phyloP scores from a whole-genome alignment of 2,888 invertebrate species.

The Coleophora flavipennella region DNA sequence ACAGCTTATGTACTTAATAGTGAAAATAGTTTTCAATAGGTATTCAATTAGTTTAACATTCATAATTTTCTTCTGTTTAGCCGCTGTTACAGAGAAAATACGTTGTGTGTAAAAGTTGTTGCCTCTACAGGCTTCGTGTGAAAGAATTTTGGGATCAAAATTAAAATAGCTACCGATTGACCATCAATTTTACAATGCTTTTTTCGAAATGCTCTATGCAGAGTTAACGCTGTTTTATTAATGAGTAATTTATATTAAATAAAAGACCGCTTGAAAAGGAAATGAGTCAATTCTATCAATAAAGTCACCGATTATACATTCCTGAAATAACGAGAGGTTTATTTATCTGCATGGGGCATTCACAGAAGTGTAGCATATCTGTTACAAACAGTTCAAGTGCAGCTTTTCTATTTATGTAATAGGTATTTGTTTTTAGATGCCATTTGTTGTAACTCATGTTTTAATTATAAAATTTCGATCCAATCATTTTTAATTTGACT shows the following conservation, averaged over 20 bases:
- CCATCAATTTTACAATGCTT: slow-evolving; percentile 33
- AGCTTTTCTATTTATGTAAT: slow-evolving; percentile 72
- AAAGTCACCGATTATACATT: no score
- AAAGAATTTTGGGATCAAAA: slow-evolving; percentile 58
- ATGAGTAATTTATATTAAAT: no score
- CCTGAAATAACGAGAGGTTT: no score
- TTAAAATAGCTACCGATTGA: slow-evolving; percentile 29
- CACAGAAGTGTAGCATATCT: slow-evolving; percentile 11
- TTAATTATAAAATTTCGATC: slow-evolving; percentile 62
- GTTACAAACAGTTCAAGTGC: slow-evolving; percentile 39
- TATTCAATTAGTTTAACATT: slow-evolving; percentile 17
- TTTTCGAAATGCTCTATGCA: slow-evolving; percentile 7
- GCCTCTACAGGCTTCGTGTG: no score
- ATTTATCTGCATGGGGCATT: no score
- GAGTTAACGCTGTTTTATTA: background rate
- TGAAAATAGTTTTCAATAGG: slow-evolving; percentile 50
- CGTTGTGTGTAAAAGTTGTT: no score
- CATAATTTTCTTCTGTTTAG: no score
- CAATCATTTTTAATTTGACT: slow-evolving; percentile 25
- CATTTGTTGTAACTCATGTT: slow-evolving; percentile 73
- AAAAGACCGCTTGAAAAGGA: no score
- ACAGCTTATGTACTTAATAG: slow-evolving; percentile 58
- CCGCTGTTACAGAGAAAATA: no score
- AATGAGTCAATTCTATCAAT: no score
- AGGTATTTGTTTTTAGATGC: slow-evolving; percentile 64